phyloP scores from a whole-genome alignment of 2,113 vertebrate species.

The Tachuris rubrigastra region DNA sequence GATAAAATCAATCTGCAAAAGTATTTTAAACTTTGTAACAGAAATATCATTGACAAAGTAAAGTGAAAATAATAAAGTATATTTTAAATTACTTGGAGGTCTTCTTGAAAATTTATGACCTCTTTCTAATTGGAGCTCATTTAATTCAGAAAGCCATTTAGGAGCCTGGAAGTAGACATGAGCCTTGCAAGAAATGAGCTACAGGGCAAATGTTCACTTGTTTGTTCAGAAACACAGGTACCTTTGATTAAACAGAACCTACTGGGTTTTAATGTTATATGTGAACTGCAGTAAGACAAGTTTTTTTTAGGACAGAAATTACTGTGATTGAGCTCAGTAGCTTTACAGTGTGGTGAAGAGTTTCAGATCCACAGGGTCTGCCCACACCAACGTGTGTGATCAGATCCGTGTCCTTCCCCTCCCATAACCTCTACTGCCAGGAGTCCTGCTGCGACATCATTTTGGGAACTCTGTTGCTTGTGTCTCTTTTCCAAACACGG shows the following conservation, averaged over 20 bases:
- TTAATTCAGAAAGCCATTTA: slow-evolving; percentile 35
- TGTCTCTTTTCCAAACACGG: neutral
- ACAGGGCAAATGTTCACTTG: neutral
- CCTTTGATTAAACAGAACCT: neutral
- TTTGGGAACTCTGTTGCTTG: neutral
- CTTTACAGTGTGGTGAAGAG: neutral
- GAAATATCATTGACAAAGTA: slow-evolving; percentile 55
- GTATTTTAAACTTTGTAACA: slow-evolving; percentile 53
- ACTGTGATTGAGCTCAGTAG: neutral
- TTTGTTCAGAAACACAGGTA: neutral
- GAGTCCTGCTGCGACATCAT: neutral
- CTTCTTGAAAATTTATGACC: slow-evolving; percentile 44
- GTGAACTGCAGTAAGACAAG: neutral
- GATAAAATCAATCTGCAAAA: slow-evolving; percentile 53
- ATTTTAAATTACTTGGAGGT: slow-evolving; percentile 47
- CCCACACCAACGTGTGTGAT: rapidly evolving
- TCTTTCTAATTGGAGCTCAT: slow-evolving; percentile 17
- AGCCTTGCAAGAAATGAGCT: neutral
- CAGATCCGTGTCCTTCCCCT: neutral
- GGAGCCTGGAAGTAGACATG: neutral
- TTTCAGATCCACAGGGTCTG: neutral
- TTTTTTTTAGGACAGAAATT: neutral
- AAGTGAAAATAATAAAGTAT: slow-evolving; percentile 55
- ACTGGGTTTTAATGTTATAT: neutral
- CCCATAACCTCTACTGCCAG: neutral